These are phyloP conservation scores for Andrena praecox DNA, from an alignment of 2,888 invertebrate species.

Conservation along the genomic window DNA sequence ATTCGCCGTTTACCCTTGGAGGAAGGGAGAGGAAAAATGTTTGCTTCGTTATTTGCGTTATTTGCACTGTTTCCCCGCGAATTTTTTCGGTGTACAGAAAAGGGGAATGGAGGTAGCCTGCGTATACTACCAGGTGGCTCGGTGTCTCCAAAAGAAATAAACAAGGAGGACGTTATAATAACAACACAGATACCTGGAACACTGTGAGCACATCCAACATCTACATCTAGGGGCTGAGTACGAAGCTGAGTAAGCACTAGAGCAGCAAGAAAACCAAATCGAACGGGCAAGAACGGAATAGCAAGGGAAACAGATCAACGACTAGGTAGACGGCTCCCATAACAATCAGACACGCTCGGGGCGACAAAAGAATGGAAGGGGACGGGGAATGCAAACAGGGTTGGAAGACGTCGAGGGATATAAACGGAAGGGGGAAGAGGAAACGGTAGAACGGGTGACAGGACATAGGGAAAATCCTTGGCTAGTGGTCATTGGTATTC, in stretches of 20 bases:
- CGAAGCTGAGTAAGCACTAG: background rate
- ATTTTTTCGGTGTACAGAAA: no score
- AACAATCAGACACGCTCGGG: slow-evolving; percentile 10
- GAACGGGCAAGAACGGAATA: background rate
- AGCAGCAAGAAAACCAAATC: no score
- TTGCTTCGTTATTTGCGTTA: background rate
- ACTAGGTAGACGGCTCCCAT: background rate
- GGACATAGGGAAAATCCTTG: slow-evolving; percentile 20
- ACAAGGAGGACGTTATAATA: background rate
- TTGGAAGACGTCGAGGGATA: background rate
- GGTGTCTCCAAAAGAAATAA: no score
- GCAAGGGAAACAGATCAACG: background rate
- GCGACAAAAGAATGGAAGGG: background rate
- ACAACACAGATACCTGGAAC: background rate
- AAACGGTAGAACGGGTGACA: background rate
- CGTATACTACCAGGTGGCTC: no score
- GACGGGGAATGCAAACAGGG: background rate
- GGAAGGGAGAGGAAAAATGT: background rate
- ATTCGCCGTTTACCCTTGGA: background rate
- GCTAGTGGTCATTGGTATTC: slow-evolving; percentile 31
- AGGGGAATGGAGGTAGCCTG: no score
- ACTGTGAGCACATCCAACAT: background rate
- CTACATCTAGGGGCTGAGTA: background rate
- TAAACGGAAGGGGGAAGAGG: background rate
- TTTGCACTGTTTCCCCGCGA: background rate